phyloP scores from a whole-genome alignment of 2,888 invertebrate species.

The Amphipoea oculea region DNA sequence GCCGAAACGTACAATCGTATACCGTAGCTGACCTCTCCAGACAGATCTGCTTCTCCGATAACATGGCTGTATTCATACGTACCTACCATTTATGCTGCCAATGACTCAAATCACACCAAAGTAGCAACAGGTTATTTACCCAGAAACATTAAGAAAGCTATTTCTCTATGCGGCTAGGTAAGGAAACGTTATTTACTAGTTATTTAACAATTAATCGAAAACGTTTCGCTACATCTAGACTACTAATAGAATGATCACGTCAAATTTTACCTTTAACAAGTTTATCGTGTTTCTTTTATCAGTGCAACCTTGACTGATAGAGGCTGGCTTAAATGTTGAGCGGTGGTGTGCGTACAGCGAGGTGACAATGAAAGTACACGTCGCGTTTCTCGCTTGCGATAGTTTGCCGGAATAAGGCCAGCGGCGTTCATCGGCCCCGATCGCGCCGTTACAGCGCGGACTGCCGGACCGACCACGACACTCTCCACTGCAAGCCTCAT shows the following conservation, averaged over 20 bases:
- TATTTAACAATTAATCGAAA: constrained; percentile 22
- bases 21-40: constrained; percentile 81
- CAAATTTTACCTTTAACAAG: constrained; percentile 20
- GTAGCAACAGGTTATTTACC: constrained; percentile 33
- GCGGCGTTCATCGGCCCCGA: constrained; percentile 88
- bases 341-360: constrained; percentile 72
- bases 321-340: constrained; percentile 57
- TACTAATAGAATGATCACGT: constrained; percentile 4
- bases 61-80: constrained; percentile 64
- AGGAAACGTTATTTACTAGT: constrained; percentile 24
- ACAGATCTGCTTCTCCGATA: constrained; percentile 73
- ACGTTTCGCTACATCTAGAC: constrained; percentile 8
- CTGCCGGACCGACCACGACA: constrained; percentile 65
- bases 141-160: constrained; percentile 30
- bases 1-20: constrained; percentile 71
- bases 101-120: constrained; percentile 33
- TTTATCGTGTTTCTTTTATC: constrained; percentile 38
- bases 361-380: constrained; percentile 89
- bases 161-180: not conserved
- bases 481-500: constrained; percentile 60
- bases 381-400: constrained; percentile 88
- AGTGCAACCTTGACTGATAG: constrained; percentile 58
- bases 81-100: constrained; percentile 33
- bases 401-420: constrained; percentile 89
- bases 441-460: constrained; percentile 83